Evolutionary conservation across 2,888 invertebrate species (phyloP), one percentile per base, ranked within the genome.

Genomic region (Kryphioiulus occultus): DNA sequence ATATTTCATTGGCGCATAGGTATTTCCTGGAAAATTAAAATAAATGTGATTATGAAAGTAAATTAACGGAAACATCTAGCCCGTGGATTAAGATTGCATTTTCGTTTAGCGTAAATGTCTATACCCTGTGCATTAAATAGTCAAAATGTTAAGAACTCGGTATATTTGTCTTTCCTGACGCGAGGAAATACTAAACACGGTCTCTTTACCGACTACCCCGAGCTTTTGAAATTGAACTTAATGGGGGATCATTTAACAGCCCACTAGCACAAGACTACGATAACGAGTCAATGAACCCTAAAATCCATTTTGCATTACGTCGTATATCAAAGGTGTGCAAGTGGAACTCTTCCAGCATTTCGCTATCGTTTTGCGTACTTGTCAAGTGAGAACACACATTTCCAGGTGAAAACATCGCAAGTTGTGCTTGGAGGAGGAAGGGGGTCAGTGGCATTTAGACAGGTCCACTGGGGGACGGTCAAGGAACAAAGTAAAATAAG

Each of bases 341-440:
- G 78, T 78, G 78, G 12, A 78, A 78, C 78, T 30, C 12, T 22
- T 78, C 15, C 26, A 78, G 12, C 10, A 78, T 30, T 26, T 68
- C 12, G 68, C 68, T 68, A 68, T 10, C n/a, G 26, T 68, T 68
- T 22, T 78, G 30, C 12, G 78, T 68, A 78, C 59, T 15, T 78
- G 78, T 17, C 78, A 15, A 78, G 78, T 78, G 78, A 30, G 78
- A 78, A 30, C 78, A 78, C 78, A 78, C 30, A 78, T 78, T 78
- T 78, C 30, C 78, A 78, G 78, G 17, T 30, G 30, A 78, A 68
- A 68, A 68, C 30, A 30, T 30, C 30, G 78, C 15, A 78, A 30
- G 30, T 26, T 68, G 68, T 26, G 15, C 78, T 15, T 12, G 4
- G 26, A 78, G 30, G 15, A 78, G 26, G 30, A 78, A 26, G 30